phyloP scores from a whole-genome alignment of 2,797 vertebrate genomes.

The Sebastes vulpes region DNA sequence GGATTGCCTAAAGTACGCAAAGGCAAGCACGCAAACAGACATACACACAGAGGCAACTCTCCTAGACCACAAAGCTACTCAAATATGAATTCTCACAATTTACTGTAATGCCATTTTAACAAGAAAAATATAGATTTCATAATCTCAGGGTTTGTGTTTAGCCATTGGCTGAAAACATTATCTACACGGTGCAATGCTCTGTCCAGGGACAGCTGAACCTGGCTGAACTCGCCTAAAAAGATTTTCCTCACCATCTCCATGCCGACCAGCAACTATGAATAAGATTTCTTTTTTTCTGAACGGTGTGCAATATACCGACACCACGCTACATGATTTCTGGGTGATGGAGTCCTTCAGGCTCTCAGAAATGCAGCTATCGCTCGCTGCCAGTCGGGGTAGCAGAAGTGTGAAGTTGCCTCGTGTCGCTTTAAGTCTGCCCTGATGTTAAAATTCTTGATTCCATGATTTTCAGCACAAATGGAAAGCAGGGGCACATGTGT shows the following conservation, averaged over 20 bases:
- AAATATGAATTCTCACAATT: neutral
- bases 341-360: conserved; percentile 25
- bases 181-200: neutral
- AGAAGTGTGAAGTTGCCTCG: neutral
- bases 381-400: neutral
- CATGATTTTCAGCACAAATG: neutral
- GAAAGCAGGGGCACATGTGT: conserved; percentile 7
- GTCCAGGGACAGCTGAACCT: neutral
- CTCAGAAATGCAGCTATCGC: neutral
- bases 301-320: neutral
- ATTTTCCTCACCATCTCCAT: neutral
- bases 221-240: neutral
- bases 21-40: neutral
- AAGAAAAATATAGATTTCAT: neutral
- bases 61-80: neutral
- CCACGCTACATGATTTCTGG: conserved; percentile 13
- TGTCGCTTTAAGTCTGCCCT: neutral
- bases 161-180: neutral
- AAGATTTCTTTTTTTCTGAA: neutral
- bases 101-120: neutral
- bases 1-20: neutral
- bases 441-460: conserved; percentile 24
- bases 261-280: neutral
- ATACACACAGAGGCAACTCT: neutral
- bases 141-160: neutral